Percentiles rank a stretch among this genome's conserved stretches.
phyloP scores from a whole-genome alignment of 2,113 vertebrate species.

The Zapornia atra region DNA sequence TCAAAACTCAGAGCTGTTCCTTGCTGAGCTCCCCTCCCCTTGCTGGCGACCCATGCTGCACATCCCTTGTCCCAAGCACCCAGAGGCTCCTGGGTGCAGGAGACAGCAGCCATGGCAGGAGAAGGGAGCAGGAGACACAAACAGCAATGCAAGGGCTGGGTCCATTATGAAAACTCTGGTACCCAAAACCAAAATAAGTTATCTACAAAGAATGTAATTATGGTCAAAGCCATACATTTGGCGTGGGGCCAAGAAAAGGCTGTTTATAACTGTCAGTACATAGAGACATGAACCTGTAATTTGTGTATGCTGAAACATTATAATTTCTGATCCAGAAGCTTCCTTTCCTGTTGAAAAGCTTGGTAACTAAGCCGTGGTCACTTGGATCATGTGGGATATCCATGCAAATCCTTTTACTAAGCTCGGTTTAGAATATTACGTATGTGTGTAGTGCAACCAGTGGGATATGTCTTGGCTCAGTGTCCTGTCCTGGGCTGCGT shows the following conservation, averaged over 20 bases:
- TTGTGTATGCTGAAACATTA: conserved; percentile 20
- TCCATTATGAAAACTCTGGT: not conserved
- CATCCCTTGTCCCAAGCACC: not conserved
- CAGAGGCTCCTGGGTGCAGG: not conserved
- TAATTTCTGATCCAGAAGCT: conserved; percentile 48
- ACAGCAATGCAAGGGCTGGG: not conserved
- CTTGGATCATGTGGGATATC: not conserved
- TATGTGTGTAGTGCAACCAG: not conserved
- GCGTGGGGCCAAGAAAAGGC: conserved; percentile 2
- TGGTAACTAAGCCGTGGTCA: not conserved
- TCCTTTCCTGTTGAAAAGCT: conserved; percentile 19
- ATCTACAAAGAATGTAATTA: conserved; percentile 53
- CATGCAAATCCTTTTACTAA: not conserved
- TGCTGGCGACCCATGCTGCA: not conserved
- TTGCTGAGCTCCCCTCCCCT: not conserved
- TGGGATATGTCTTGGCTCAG: not conserved
- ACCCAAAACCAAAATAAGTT: conserved; percentile 41
- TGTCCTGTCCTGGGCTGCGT: not conserved
- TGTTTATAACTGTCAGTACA: conserved; percentile 44
- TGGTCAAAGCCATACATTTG: conserved; percentile 43
- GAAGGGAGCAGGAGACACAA: not conserved
- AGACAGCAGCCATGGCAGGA: not conserved
- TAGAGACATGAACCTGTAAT: conserved; percentile 44
- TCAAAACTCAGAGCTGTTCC: not conserved
- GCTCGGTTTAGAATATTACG: not conserved